Base-by-base conservation (phyloP, 2,888 invertebrate species). In the Eilema depressum region DNA sequence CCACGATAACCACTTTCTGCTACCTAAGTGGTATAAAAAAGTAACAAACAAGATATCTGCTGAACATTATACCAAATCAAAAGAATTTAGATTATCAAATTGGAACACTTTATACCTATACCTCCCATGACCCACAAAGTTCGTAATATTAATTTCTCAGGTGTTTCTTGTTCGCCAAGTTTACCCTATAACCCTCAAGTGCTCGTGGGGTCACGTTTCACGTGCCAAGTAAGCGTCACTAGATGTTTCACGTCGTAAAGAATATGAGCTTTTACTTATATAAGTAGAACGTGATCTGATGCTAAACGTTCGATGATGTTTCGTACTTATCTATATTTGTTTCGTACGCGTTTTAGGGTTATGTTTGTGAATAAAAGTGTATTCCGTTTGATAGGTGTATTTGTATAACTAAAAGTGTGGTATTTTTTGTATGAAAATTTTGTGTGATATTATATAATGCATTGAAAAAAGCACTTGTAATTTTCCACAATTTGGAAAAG, bases 211-310 rank as follows among this genome's bases (percentile, higher is more conserved):
- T 73, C 73, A 69, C 72, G 69, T 69, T 60, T 62, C 64, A 67
- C 61, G 65, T 63, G 66, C 41, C 63, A 25, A 67, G 76, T 77
- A 75, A 72, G 33, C 47, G 66, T 66, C 74, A 70, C 66, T 73
- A 65, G 65, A 68, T 73, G 74, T 73, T 65, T 68, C 65, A 73
- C 41, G 70, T 85, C 84, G 85, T 91, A 89, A 90, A 90, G 89
- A 88, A 87, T 86, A 90, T 85, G 81, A 80, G 86, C 86, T 83
- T 87, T 89, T 90, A 88, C 88, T 86, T 86, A 85, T 91, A 90
- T 90, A 83, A 77, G 84, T 68, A 28, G 77, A 74, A 88, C 88
- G 87, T 87, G 87, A 86, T 73, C 70, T 81, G 88, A 68, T 70
- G 74, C 63, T 79, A 83, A 87, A 87, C 79, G 79, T 77, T 80